These are phyloP conservation scores for Nothocercus julius DNA, from an alignment of 2,113 vertebrate species.

Conservation along the genomic window DNA sequence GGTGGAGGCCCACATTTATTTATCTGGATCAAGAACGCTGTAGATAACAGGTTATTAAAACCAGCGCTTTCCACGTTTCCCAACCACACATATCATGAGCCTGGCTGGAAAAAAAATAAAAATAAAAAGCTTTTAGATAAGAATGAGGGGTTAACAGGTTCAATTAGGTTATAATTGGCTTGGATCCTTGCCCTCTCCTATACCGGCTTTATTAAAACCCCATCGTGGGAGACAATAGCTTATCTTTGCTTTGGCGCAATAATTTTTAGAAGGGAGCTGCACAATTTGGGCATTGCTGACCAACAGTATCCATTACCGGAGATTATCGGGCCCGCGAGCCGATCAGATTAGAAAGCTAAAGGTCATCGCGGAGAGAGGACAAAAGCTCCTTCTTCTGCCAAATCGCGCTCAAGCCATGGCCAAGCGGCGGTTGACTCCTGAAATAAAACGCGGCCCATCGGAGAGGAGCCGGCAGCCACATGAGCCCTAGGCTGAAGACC, in stretches of 20 bases:
- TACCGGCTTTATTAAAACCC: slow-evolving; percentile 35
- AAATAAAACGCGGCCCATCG: neutral
- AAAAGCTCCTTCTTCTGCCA: slow-evolving; percentile 23
- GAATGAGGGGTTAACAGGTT: slow-evolving; percentile 53
- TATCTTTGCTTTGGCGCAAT: slow-evolving; percentile 56
- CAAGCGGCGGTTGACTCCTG: neutral
- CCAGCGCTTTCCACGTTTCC: slow-evolving; percentile 26
- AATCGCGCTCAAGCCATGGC: neutral
- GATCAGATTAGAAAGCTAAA: slow-evolving; percentile 50
- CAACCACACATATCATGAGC: neutral
- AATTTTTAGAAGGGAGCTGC: slow-evolving; percentile 41
- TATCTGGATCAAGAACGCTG: slow-evolving; percentile 23
- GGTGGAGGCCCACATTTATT: slow-evolving; percentile 24
- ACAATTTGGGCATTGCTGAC: slow-evolving; percentile 1
- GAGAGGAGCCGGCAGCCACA: neutral
- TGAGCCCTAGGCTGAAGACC: neutral
- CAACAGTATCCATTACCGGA: slow-evolving; percentile 9
- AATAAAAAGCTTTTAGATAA: slow-evolving; percentile 36
- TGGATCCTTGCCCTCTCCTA: slow-evolving; percentile 36
- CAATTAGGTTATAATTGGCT: slow-evolving; percentile 62
- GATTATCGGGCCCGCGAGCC: slow-evolving; percentile 37
- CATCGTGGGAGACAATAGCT: slow-evolving; percentile 13
- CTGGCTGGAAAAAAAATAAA: neutral
- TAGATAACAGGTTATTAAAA: slow-evolving; percentile 43
- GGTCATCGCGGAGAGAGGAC: neutral